Evolutionary conservation across 2,888 invertebrate species (phyloP), one percentile per base, ranked within the genome.

Genomic region (Alsophila aescularia): DNA sequence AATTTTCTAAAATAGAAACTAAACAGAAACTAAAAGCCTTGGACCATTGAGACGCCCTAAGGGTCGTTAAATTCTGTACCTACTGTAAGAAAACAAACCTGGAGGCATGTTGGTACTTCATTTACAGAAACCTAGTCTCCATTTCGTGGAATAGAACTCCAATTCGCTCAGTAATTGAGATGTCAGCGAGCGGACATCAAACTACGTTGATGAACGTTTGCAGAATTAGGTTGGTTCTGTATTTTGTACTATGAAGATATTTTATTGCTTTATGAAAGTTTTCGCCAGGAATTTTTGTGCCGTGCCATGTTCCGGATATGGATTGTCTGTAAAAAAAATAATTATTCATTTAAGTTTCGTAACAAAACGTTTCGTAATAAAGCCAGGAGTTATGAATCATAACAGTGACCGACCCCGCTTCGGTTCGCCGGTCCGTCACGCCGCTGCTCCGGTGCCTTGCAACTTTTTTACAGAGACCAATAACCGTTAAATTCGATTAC

Each of bases 401-500:
- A 51, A 36, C 59, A 65, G 66, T 70, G 69, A 74, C 50, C 53
- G 53, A 42, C 53, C 53, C 39, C 14, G 75, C 66, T 66, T 69
- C 74, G 81, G 81, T 83, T 81, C 81, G 81, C 65, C 70, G 72
- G 70, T 62, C 66, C 72, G 76, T 78, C 80, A 81, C 82, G 69
- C 47, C 54, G 39, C 41, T 8, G 24, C 54, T 37, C 51, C 54
- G 42, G 40, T 35, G 35, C 50, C 51, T 69, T 70, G 58, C 58
- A 66, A 70, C 73, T 81, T 83, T 83, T 41, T 86, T 84, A 75
- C 70, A 62, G 70, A 59, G 70, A 70, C 70, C 81, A 83, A 82
- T 82, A 82, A 82, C 84, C 87, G 88, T 86, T 77, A 85, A 89
- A 90, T 86, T 86, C 77, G 81, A 89, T 89, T 87, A 87, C 83